Evolutionary conservation across 2,797 vertebrate species (phyloP).

Genomic region (Eulemur mongoz): DNA sequence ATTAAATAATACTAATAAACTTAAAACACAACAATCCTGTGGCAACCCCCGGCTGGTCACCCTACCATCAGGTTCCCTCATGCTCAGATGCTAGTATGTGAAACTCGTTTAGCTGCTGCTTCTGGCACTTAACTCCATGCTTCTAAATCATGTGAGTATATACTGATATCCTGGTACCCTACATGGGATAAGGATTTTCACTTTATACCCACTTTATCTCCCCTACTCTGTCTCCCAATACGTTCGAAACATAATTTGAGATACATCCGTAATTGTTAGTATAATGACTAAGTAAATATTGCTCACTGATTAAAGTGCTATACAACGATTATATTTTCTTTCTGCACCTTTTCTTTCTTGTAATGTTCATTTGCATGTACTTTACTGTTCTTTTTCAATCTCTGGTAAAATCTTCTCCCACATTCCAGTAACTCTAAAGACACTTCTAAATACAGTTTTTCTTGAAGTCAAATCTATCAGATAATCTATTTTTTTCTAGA

Average conservation of each 20-base stretch:
- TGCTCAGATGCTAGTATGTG: background rate
- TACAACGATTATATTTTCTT: background rate
- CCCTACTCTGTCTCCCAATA: background rate
- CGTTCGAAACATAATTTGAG: background rate
- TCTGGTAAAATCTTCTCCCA: background rate
- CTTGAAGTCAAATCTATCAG: background rate
- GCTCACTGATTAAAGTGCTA: background rate
- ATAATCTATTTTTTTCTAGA: background rate
- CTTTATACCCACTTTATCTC: background rate
- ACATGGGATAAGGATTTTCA: background rate
- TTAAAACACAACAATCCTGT: background rate
- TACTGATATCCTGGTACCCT: background rate
- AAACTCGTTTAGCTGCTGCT: background rate
- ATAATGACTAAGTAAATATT: background rate
- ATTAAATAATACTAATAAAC: background rate
- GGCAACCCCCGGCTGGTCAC: background rate
- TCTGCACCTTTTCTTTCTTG: background rate
- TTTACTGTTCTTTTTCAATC: constrained; percentile 17
- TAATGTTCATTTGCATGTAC: background rate
- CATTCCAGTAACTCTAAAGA: background rate
- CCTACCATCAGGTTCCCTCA: background rate
- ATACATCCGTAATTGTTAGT: background rate
- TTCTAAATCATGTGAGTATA: background rate
- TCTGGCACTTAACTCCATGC: background rate
- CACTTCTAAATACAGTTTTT: constrained; percentile 1